Conservation (phyloP, 2,113 vertebrate genomes). For the Trinectes maculatus region DNA sequence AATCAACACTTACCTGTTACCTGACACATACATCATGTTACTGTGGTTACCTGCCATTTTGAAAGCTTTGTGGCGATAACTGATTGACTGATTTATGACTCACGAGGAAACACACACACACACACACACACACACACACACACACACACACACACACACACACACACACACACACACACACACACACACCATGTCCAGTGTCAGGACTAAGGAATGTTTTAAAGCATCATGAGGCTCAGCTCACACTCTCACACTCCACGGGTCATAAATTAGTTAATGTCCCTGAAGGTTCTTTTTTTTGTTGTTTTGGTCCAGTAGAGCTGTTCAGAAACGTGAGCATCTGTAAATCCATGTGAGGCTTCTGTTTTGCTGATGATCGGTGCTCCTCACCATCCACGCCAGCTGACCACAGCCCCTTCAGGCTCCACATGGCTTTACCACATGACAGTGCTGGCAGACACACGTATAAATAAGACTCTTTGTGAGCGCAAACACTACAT, state of each 20-base stretch:
- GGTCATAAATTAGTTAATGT: constrained; percentile 21
- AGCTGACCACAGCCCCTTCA: constrained; percentile 56
- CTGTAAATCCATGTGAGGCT: constrained; percentile 26
- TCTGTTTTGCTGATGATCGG: constrained; percentile 22
- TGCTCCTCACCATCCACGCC: constrained; percentile 36
- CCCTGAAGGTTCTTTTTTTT: constrained; percentile 19
- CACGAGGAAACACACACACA: constrained; percentile 62
- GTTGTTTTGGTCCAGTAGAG: constrained; percentile 24
- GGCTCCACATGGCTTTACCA: constrained; percentile 69
- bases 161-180: constrained; percentile 45
- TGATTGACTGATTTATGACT: constrained; percentile 27
- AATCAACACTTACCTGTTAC: constrained; percentile 46
- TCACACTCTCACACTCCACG: constrained; percentile 39
- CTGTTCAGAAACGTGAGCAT: constrained; percentile 20
- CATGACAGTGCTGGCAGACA: constrained; percentile 56
- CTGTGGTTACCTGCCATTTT: constrained; percentile 3
- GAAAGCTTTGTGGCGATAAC: constrained; percentile 21
- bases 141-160: constrained; percentile 45
- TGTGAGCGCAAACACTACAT: constrained; percentile 51
- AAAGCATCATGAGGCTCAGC: constrained; percentile 36
- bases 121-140: constrained; percentile 42
- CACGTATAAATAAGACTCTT: constrained; percentile 61
- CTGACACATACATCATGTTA: too few species aligned
- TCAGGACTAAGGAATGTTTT: constrained; percentile 58
- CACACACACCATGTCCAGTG: constrained; percentile 39